Conservation (phyloP, 2,888 invertebrate genomes). For the Ecliptopera silaceata region DNA sequence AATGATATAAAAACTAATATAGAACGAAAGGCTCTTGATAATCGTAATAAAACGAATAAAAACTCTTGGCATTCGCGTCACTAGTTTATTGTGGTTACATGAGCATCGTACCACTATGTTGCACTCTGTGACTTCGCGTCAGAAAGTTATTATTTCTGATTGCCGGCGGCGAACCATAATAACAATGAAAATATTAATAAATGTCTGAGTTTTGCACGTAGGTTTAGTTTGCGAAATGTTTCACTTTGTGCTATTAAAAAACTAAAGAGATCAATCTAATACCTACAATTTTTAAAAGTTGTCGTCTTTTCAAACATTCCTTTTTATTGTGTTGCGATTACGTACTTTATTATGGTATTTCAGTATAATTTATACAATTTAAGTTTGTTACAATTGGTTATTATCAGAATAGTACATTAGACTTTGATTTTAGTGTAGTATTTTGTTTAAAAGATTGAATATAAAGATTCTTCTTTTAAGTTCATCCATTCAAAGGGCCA, state of each 20-base stretch:
- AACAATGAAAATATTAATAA: constrained; percentile 28
- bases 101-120: constrained; percentile 4
- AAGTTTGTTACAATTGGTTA: too few relatives aligned
- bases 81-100: constrained; percentile 43
- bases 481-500: constrained; percentile 4
- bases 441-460: too few relatives aligned
- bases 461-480: not conserved
- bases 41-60: constrained; percentile 46
- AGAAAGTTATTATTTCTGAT: constrained; percentile 35
- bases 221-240: constrained; percentile 2
- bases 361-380: too few relatives aligned
- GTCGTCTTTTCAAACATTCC: not conserved
- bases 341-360: too few relatives aligned
- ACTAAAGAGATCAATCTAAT: not conserved
- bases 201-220: constrained; percentile 14
- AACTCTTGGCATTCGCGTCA: constrained; percentile 42
- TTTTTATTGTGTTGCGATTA: too few relatives aligned
- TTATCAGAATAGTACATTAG: too few relatives aligned
- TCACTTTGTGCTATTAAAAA: not conserved
- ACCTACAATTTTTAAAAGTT: not conserved
- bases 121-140: constrained; percentile 32
- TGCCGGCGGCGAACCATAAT: constrained; percentile 27
- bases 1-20: constrained; percentile 36
- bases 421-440: too few relatives aligned
- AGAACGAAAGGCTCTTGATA: constrained; percentile 39